A percentile compares a stretch with the other conserved stretches of the same genome.
Conservation (phyloP, 2,797 vertebrate genomes). For the Glossophaga mutica region DNA sequence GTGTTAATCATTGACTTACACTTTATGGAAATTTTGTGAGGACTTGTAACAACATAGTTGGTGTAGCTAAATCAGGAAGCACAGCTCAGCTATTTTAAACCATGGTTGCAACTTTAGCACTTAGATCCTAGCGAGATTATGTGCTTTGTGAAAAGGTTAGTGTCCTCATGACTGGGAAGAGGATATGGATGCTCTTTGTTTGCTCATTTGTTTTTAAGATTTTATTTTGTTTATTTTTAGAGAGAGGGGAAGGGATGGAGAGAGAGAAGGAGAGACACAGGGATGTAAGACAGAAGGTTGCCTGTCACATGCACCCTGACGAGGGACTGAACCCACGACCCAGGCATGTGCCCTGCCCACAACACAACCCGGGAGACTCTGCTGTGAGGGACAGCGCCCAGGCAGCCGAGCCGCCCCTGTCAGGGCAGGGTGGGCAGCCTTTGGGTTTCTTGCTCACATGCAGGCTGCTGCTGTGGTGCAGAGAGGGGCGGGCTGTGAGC, state of each 20-base stretch:
- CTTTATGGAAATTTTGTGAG: neutral
- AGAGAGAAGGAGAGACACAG: too few relatives aligned
- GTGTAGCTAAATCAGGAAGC: neutral
- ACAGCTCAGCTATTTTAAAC: neutral
- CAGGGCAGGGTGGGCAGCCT: too few relatives aligned
- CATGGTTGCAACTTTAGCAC: neutral
- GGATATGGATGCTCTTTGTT: neutral
- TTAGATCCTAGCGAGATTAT: neutral
- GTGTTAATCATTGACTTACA: conserved; percentile 6
- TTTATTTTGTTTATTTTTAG: neutral
- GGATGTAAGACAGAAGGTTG: neutral
- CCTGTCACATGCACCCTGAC: too few relatives aligned
- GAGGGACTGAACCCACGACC: neutral
- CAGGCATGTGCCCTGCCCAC: too few relatives aligned
- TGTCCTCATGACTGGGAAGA: neutral
- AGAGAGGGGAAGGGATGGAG: neutral
- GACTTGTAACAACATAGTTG: neutral
- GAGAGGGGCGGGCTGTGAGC: neutral
- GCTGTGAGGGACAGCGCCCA: too few relatives aligned
- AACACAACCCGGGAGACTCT: neutral
- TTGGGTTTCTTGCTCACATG: neutral
- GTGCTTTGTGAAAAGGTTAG: neutral
- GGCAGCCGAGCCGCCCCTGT: too few relatives aligned
- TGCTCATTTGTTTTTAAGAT: neutral
- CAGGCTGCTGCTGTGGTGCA: neutral